Evolutionary conservation across 2,113 vertebrate species (phyloP).

Genomic region (Chelonoidis abingdonii): DNA sequence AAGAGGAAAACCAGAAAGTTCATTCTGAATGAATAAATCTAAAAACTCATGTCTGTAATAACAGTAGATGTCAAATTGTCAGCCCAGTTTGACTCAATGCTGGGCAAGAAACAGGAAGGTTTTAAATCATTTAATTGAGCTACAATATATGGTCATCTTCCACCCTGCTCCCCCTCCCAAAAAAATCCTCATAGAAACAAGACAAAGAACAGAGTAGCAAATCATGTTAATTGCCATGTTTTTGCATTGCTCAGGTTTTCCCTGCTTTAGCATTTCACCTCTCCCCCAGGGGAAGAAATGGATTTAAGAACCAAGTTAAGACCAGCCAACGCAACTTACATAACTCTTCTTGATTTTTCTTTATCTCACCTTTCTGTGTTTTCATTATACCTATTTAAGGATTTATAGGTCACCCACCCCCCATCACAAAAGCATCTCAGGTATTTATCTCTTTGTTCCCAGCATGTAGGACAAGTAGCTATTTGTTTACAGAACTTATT

Average conservation of each 20-base stretch:
- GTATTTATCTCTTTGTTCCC: neutral
- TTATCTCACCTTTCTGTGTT: neutral
- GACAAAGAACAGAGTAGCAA: neutral
- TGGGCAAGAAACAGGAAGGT: neutral
- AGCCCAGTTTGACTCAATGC: neutral
- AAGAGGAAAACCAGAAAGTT: neutral
- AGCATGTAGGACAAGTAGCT: neutral
- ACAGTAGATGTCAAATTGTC: neutral
- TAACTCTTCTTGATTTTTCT: neutral
- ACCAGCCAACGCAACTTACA: neutral
- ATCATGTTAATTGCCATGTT: neutral
- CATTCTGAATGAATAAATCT: accelerated
- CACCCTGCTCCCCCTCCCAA: neutral
- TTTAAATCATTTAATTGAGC: neutral
- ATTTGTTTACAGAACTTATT: neutral
- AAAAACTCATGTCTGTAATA: neutral
- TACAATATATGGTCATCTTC: neutral
- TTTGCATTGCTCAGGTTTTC: neutral
- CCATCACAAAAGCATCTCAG: neutral
- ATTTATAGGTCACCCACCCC: neutral
- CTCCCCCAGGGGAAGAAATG: neutral
- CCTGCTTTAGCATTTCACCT: neutral
- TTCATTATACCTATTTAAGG: neutral
- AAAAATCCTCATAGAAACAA: neutral
- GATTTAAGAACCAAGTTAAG: neutral